Base-by-base conservation (phyloP, 1,140 invertebrate genomes). In the Ceratosolen fusciceps region DNA sequence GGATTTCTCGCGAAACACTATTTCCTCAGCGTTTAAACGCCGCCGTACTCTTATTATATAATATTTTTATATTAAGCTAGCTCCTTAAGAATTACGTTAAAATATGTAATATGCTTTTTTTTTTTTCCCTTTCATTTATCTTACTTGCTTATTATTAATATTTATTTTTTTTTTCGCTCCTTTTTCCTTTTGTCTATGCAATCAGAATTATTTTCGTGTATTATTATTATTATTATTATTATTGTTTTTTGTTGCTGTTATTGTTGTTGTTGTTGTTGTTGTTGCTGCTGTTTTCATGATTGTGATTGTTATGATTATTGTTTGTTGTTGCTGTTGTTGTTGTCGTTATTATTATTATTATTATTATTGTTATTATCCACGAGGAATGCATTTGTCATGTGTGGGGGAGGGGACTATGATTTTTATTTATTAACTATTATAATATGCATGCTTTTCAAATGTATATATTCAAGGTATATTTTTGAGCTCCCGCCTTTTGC, bases 321-420 rank as follows among this genome's bases (percentile, higher is more conserved):
- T n/a, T n/a, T n/a, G n/a, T n/a, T n/a, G n/a, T n/a, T n/a, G n/a
- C n/a, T n/a, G n/a, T n/a, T n/a, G n/a, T n/a, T n/a, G n/a, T n/a
- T n/a, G n/a, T n/a, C n/a, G n/a, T n/a, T n/a, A n/a, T n/a, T n/a
- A n/a, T n/a, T n/a, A n/a, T n/a, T n/a, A n/a, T n/a, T n/a, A n/a
- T n/a, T n/a, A n/a, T n/a, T n/a, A n/a, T n/a, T n/a, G n/a, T n/a
- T n/a, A n/a, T n/a, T n/a, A 54, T 73, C 31, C 70, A 79, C 77
- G 67, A 58, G 52, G 60, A 74, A 79, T 73, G 70, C 56, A 73
- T 73, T n/a, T 37, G n/a, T 78, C 68, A 56, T 56, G n/a, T 19
- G 47, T 16, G 10, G 52, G 34, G 52, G 39, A 39, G 52, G 39
- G 39, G 19, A 2, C 68, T 78, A 34, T 62, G 37, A 54, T 62